Base-by-base conservation (phyloP, 2,888 invertebrate genomes). In the Alsophila aescularia region DNA sequence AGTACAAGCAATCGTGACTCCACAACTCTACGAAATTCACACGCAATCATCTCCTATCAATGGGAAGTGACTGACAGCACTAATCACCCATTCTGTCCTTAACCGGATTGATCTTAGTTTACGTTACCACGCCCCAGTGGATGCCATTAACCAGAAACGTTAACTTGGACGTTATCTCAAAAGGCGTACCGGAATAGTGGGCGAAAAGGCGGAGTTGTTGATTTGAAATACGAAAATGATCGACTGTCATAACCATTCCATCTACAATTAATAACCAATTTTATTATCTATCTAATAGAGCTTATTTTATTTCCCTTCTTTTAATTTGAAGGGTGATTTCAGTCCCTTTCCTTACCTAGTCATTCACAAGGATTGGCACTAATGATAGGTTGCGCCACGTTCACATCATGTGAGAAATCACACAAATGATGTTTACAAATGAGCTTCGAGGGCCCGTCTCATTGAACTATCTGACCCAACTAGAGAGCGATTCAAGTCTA, bases 281-380 rank as follows among this genome's bases (percentile, higher is more conserved):
- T 35, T 51, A 56, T 50, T 13, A 0, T 1, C 6, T 9, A 10
- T 14, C 0, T 0, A 0, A 31, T 60, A 71, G 42, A 27, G 62
- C 63, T 21, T 43, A 54, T 35, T 56, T 62, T 62, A n/a, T 56
- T 45, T 52, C 59, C 35, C 3, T 14, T 35, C n/a, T 0, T 8
- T 10, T n/a, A 7, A 16, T 32, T 27, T 7, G n/a, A 52, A 66
- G 56, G 64, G 27, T 9, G 27, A 71, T 70, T 70, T 64, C 66
- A 72, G 55, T 62, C 37, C 21, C 43, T 67, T 66, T 65, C 65
- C 64, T 66, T 65, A 67, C 64, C 58, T 60, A 58, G 62, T 66
- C 64, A 56, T 67, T 65, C 53, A 62, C 70, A 36, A 75, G 75
- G 79, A 78, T 83, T 76, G 81, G 76, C 80, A 77, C 74, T 85